phyloP scores from a whole-genome alignment of 1,140 invertebrate species.

The Caerostris extrusa region DNA sequence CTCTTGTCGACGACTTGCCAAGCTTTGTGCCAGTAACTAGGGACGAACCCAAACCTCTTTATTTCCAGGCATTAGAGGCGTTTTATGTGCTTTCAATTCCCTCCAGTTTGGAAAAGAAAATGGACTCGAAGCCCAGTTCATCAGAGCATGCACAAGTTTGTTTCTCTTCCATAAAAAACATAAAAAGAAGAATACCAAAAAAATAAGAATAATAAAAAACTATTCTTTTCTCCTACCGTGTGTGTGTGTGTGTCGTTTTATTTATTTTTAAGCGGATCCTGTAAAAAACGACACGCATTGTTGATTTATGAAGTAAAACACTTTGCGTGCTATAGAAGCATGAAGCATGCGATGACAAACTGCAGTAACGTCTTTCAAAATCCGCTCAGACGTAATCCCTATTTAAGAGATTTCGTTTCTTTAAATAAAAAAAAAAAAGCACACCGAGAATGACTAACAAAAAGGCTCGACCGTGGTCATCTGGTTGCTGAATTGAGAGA shows the following conservation, averaged over 20 bases:
- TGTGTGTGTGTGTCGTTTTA: conserved; percentile 30
- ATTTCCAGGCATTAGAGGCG: conserved; percentile 58
- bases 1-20: conserved; percentile 12
- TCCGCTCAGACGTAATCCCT: conserved; percentile 51
- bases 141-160: conserved; percentile 33
- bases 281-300: conserved; percentile 66
- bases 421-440: conserved; percentile 39
- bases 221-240: conserved; percentile 17
- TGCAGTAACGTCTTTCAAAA: conserved; percentile 61
- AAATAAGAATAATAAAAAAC: not conserved
- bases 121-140: conserved; percentile 26
- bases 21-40: not conserved
- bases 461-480: conserved; percentile 15
- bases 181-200: no score
- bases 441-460: conserved; percentile 4
- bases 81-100: conserved; percentile 64
- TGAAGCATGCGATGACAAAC: conserved; percentile 76
- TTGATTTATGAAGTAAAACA: conserved; percentile 73
- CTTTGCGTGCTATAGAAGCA: conserved; percentile 63
- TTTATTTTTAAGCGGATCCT: conserved; percentile 53
- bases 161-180: not conserved
- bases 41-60: conserved; percentile 61
- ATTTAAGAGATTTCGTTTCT: conserved; percentile 53
- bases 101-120: not conserved
- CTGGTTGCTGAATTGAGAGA: conserved; percentile 23